Percentiles rank a stretch among this genome's conserved stretches.
These are phyloP conservation scores for Ostrea edulis DNA, from an alignment of 1,140 invertebrate species.

Conservation along the genomic window DNA sequence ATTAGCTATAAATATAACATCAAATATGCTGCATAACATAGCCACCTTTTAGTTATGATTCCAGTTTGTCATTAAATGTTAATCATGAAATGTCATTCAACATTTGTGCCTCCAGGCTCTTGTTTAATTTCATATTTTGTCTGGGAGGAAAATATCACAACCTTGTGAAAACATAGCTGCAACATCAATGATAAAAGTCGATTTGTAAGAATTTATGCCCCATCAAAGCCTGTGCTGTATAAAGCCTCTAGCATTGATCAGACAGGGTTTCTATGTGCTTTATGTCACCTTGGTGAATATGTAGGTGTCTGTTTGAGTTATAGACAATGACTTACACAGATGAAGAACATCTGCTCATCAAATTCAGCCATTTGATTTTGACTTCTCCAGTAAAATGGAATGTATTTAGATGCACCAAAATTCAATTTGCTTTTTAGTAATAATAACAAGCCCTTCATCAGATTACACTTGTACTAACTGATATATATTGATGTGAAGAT, in stretches of 20 bases:
- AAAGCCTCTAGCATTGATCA: not conserved
- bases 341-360: not conserved
- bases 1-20: conserved; percentile 7
- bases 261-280: conserved; percentile 1
- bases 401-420: too few relatives aligned
- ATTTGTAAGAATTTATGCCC: conserved; percentile 13
- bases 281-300: conserved; percentile 1
- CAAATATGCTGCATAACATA: not conserved
- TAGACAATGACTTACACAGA: conserved; percentile 1
- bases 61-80: not conserved
- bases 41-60: not conserved
- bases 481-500: too few relatives aligned
- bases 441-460: too few relatives aligned
- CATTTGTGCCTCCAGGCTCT: not conserved
- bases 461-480: too few relatives aligned
- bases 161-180: not conserved
- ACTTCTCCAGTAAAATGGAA: too few relatives aligned
- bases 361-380: not conserved
- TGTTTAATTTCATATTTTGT: conserved; percentile 20
- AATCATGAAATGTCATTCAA: not conserved
- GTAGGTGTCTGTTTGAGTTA: not conserved
- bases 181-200: not conserved
- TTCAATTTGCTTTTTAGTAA: too few relatives aligned
- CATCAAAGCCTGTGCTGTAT: not conserved
- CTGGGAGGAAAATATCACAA: not conserved